Base-by-base conservation (phyloP, 2,888 invertebrate species). In the Zygaena filipendulae region DNA sequence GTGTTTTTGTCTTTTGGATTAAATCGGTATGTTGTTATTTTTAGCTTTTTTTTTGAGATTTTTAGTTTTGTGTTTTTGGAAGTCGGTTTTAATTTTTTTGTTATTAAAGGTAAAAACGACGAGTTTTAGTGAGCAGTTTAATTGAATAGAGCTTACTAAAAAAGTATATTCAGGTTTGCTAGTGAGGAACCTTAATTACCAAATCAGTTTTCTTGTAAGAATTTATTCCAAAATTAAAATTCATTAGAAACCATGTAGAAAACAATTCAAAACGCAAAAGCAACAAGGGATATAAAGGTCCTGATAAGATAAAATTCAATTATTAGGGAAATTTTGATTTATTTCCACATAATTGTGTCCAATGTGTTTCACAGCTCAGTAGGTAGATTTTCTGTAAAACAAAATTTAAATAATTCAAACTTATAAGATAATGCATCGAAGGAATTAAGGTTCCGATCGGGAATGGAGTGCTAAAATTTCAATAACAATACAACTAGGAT, bases 281-380 rank as follows among this genome's bases (percentile, higher is more conserved):
- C 56, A 64, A 57, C 43, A 40, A 61, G 68, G 69, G 61, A 56
- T 59, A 64, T 67, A 66, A 52, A 74, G 75, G 75, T 64, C 70
- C 75, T 70, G 67, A 62, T 59, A 68, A 75, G 74, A 71, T 57
- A 74, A 79, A 77, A 62, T 63, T 52, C 63, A 64, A 52, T 59
- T 60, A 67, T 57, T 61, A 57, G 66, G 72, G 72, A 75, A 77
- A 77, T 75, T 75, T 70, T 59, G 74, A 71, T 77, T 75, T 75
- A 75, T 79, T 77, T 79, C 77, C 79, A 77, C 72, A 75, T 72
- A 74, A 64, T 67, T 66, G 77, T 75, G 68, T 77, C 79, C 79
- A 75, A 60, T 68, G 69, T 70, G 74, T 72, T 71, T 74, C 59
- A 75, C 74, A 62, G 70, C 67, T 69, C 60, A 67, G 72, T 70